A percentile compares a stretch with the other conserved stretches of the same genome.
Conservation (phyloP, 2,113 vertebrate species). For the Jacana jacana region DNA sequence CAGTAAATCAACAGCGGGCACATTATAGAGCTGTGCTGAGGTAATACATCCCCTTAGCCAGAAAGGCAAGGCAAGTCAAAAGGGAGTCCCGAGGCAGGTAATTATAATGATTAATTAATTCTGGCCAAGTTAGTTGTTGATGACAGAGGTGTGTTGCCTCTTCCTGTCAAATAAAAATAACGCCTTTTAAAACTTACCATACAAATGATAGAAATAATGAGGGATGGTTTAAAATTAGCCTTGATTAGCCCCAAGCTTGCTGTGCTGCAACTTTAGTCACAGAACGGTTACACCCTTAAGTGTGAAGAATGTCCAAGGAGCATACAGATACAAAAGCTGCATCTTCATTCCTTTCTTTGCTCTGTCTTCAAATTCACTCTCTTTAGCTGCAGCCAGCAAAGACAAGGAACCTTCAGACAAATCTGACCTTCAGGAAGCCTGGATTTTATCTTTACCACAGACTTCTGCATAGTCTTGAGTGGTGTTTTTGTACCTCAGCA, state of each 20-base stretch:
- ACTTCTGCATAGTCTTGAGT: neutral
- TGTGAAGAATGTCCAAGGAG: neutral
- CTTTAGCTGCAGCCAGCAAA: neutral
- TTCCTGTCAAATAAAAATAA: constrained; percentile 5
- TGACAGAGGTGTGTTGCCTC: neutral
- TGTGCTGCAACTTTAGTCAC: neutral
- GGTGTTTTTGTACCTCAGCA: neutral
- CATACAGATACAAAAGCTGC: neutral
- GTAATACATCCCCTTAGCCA: neutral
- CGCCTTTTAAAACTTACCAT: constrained; percentile 17
- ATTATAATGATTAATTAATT: neutral
- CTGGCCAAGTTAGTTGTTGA: neutral
- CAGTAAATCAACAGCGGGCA: constrained; percentile 21
- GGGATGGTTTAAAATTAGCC: neutral
- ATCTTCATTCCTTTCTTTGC: neutral
- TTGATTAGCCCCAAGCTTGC: neutral
- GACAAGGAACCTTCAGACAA: neutral
- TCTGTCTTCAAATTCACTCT: neutral
- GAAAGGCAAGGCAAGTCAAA: neutral
- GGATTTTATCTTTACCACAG: neutral
- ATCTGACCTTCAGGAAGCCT: neutral
- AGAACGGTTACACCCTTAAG: neutral
- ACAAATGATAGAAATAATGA: neutral
- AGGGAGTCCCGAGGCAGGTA: constrained; percentile 39
- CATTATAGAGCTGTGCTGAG: constrained; percentile 14